phyloP scores from a whole-genome alignment of 37 sponge, comb jelly and placozoan genomes.

The Axinella damicornis region DNA sequence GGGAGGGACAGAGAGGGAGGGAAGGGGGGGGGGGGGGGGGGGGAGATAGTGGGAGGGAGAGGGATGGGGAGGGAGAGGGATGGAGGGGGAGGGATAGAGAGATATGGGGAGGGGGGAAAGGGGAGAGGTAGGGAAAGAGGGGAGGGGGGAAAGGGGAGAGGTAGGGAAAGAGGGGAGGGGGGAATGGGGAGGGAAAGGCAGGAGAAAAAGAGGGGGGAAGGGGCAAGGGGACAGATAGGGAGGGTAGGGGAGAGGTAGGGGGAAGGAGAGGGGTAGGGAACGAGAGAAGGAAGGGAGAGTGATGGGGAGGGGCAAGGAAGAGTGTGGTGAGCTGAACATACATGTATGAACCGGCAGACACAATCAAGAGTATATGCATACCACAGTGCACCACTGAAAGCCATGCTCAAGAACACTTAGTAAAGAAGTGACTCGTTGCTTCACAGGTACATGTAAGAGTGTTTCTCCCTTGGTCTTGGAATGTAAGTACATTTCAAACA shows the following conservation, averaged over 20 bases:
- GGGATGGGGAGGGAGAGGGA: neutral
- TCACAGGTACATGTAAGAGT: too few relatives aligned
- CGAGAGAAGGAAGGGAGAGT: neutral
- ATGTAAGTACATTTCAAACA: too few relatives aligned
- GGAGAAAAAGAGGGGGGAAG: slow-evolving; percentile 4
- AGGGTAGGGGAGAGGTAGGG: neutral
- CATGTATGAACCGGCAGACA: neutral
- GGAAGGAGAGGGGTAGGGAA: neutral
- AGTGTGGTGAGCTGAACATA: neutral
- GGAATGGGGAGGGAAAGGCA: neutral
- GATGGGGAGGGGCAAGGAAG: neutral
- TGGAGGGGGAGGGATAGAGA: neutral
- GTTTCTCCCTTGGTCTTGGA: too few relatives aligned
- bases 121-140: neutral
- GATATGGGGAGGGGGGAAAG: neutral
- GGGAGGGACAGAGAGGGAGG: slow-evolving; percentile 2
- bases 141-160: neutral
- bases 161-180: neutral
- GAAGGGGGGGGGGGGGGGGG: neutral
- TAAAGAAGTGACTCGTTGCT: too few relatives aligned
- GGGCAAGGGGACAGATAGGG: neutral
- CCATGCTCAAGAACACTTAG: too few relatives aligned
- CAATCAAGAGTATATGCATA: too few relatives aligned
- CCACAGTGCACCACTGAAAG: too few relatives aligned
- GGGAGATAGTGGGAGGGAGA: neutral